A percentile compares a stretch with the other conserved stretches of the same genome.
Conservation (phyloP, 2,888 invertebrate genomes). For the Agrotis segetum region DNA sequence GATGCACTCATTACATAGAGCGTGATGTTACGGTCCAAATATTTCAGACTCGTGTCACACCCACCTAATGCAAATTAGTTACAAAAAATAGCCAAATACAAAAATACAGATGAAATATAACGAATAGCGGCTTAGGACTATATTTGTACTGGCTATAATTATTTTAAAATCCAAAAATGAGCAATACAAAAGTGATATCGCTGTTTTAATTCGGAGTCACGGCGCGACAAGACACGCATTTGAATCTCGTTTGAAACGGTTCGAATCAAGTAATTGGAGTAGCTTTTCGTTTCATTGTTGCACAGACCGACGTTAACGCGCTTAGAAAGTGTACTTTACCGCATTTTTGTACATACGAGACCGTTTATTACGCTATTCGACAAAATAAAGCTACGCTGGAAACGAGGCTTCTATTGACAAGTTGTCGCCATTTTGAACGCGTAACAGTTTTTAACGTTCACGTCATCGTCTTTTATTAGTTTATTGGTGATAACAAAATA, state of each 20-base stretch:
- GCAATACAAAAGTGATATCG: conserved; percentile 53
- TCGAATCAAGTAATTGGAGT: conserved; percentile 66
- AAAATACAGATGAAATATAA: conserved; percentile 13
- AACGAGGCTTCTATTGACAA: conserved; percentile 24
- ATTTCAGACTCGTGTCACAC: conserved; percentile 31
- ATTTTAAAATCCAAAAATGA: conserved; percentile 32
- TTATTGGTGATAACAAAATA: conserved; percentile 12
- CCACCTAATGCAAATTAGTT: conserved; percentile 32
- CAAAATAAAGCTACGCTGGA: conserved; percentile 21
- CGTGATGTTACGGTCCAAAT: conserved; percentile 53
- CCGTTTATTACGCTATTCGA: conserved; percentile 45
- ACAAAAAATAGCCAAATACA: conserved; percentile 6
- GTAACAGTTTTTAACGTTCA: conserved; percentile 23
- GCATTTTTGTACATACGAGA: conserved; percentile 54
- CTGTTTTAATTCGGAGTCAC: conserved; percentile 50
- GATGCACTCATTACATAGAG: conserved; percentile 41
- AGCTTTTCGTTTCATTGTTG: conserved; percentile 68
- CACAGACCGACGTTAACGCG: conserved; percentile 62
- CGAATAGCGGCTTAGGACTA: conserved; percentile 39
- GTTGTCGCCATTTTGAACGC: conserved; percentile 14
- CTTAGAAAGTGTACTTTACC: conserved; percentile 75
- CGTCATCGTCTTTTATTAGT: conserved; percentile 35
- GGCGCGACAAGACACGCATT: conserved; percentile 60
- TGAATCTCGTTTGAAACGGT: conserved; percentile 65
- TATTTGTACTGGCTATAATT: conserved; percentile 37